phyloP scores from a whole-genome alignment of 2,113 vertebrate species.

The Otus sunia region DNA sequence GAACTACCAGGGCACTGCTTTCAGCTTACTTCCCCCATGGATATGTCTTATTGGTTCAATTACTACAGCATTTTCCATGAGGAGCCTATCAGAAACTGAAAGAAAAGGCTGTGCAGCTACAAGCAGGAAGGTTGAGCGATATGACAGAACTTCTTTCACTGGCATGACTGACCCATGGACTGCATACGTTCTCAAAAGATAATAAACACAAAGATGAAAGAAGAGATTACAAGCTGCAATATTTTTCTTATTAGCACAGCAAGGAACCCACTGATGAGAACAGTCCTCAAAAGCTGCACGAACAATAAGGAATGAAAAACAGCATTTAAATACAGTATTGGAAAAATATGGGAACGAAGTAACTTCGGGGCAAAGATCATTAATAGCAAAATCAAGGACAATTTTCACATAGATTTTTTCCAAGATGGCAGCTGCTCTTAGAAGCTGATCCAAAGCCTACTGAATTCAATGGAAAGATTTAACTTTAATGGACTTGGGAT shows the following conservation, averaged over 20 bases:
- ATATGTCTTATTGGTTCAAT: neutral
- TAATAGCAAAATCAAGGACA: neutral
- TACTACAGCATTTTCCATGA: neutral
- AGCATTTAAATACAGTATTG: neutral
- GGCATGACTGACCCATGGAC: neutral
- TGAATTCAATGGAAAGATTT: slow-evolving; percentile 17
- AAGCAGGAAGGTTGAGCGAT: neutral
- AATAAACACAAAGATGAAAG: slow-evolving; percentile 50
- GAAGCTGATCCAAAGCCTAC: slow-evolving; percentile 11
- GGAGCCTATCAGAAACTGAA: neutral
- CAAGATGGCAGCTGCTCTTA: slow-evolving; percentile 2
- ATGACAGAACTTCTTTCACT: neutral
- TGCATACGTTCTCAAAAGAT: neutral
- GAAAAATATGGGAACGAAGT: slow-evolving; percentile 9
- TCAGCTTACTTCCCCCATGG: neutral
- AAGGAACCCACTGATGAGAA: slow-evolving; percentile 14
- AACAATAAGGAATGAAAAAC: slow-evolving; percentile 28
- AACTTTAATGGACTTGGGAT: neutral
- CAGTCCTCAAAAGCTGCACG: slow-evolving; percentile 9
- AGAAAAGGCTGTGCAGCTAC: neutral
- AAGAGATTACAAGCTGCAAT: neutral
- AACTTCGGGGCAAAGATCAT: neutral
- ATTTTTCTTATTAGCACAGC: slow-evolving; percentile 33
- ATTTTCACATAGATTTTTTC: slow-evolving; percentile 7
- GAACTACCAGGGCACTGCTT: neutral